Evolutionary conservation across 2,888 invertebrate genomes (phyloP).

Genomic region (Eucera pruinosa): DNA sequence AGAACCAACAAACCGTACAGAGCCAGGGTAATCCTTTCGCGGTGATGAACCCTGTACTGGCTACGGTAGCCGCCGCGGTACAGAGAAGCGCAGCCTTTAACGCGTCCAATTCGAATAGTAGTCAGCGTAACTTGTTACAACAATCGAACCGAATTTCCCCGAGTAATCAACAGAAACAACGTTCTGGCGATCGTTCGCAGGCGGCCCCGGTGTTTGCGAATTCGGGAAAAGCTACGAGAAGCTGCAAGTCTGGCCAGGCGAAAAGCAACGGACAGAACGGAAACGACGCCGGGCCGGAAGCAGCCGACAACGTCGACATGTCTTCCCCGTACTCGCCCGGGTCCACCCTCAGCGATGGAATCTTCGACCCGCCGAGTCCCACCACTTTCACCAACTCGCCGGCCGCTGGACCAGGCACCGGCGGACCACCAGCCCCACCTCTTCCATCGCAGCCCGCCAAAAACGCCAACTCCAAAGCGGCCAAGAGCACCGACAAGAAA

Average conservation of each 20-base stretch:
- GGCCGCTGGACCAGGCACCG: slow-evolving; percentile 35
- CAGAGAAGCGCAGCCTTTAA: slow-evolving; percentile 80
- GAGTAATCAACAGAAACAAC: slow-evolving; percentile 77
- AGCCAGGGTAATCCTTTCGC: slow-evolving; percentile 76
- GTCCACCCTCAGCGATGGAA: slow-evolving; percentile 94
- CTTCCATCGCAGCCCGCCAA: slow-evolving; percentile 39
- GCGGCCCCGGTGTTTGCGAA: slow-evolving; percentile 79
- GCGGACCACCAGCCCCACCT: slow-evolving; percentile 28
- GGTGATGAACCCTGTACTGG: slow-evolving; percentile 81
- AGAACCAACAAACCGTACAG: slow-evolving; percentile 71
- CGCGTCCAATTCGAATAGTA: slow-evolving; percentile 69
- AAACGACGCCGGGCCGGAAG: slow-evolving; percentile 79
- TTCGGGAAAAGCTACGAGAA: slow-evolving; percentile 75
- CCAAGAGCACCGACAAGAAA: slow-evolving; percentile 80
- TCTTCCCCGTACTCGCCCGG: slow-evolving; percentile 95
- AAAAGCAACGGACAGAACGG: slow-evolving; percentile 83
- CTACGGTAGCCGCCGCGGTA: slow-evolving; percentile 82
- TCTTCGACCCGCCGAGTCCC: slow-evolving; percentile 91
- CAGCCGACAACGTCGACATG: slow-evolving; percentile 88
- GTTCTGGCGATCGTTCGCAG: slow-evolving; percentile 76
- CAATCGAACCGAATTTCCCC: slow-evolving; percentile 80
- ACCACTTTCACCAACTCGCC: slow-evolving; percentile 77
- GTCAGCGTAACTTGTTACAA: slow-evolving; percentile 78
- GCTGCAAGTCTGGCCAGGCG: slow-evolving; percentile 69
- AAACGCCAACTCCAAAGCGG: slow-evolving; percentile 47